phyloP scores from a whole-genome alignment of 2,888 invertebrate species.

The Luperina nickerlii region DNA sequence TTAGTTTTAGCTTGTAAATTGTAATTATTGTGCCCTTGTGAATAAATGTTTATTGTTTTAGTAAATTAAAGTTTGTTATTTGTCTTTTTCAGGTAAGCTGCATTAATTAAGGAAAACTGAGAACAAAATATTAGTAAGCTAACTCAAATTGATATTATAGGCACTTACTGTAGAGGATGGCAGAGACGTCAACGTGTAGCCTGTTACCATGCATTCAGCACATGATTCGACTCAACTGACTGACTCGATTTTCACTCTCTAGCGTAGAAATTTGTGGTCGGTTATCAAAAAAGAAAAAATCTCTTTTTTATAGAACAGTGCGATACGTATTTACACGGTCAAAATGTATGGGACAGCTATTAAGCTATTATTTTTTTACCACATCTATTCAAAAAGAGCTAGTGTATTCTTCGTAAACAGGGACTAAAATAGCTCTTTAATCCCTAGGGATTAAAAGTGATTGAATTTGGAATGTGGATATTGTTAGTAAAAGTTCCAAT shows the following conservation, averaged over 20 bases:
- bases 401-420: too few species aligned
- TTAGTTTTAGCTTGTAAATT: too few species aligned
- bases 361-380: too few species aligned
- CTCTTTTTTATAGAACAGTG: neutral
- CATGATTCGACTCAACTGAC: neutral
- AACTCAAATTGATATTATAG: neutral
- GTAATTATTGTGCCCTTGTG: too few species aligned
- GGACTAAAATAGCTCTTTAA: too few species aligned
- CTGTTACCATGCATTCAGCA: neutral
- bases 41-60: too few species aligned
- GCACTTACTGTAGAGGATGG: neutral
- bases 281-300: neutral
- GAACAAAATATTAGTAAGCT: slow-evolving; percentile 20
- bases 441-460: too few species aligned
- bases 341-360: neutral
- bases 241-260: too few species aligned
- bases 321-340: neutral
- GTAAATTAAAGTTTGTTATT: neutral
- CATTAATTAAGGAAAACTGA: neutral
- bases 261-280: neutral
- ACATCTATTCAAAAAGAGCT: too few species aligned
- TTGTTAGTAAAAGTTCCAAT: too few species aligned
- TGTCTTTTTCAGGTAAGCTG: slow-evolving; percentile 36
- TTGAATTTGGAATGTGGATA: too few species aligned
- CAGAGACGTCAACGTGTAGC: too few species aligned